Conservation (phyloP, 2,888 invertebrate species). For the Tiphia femorata region DNA sequence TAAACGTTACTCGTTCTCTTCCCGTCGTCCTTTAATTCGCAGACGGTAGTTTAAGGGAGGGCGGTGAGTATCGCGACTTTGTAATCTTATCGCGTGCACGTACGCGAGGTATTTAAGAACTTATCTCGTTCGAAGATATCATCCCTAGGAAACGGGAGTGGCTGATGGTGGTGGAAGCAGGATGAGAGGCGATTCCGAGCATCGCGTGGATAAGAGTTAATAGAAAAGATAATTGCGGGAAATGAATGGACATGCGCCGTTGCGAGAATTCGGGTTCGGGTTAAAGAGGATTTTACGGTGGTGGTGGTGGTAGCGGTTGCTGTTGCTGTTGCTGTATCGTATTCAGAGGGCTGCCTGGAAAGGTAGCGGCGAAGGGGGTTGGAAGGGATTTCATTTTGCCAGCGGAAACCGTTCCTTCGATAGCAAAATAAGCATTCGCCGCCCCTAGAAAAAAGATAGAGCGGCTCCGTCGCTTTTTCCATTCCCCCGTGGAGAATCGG, state of each 20-base stretch:
- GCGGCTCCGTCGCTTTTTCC: not conserved
- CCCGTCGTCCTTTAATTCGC: too few relatives aligned
- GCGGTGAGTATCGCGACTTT: not conserved
- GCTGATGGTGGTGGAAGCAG: too few relatives aligned
- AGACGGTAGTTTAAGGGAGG: too few relatives aligned
- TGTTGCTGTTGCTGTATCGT: too few relatives aligned
- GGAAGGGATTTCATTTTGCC: not conserved
- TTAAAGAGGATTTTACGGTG: too few relatives aligned
- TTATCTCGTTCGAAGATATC: not conserved
- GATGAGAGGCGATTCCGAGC: not conserved
- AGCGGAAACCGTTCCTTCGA: not conserved
- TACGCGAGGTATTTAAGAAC: slow-evolving; percentile 4
- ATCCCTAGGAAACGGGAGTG: not conserved
- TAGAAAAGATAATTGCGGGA: slow-evolving; percentile 3
- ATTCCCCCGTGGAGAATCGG: slow-evolving; percentile 6
- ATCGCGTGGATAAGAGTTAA: slow-evolving; percentile 6
- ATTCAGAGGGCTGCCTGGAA: too few relatives aligned
- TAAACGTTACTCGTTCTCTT: too few relatives aligned
- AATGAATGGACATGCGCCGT: too few relatives aligned
- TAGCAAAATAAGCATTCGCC: not conserved
- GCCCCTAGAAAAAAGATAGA: not conserved
- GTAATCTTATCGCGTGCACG: slow-evolving; percentile 2
- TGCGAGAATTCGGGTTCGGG: too few relatives aligned
- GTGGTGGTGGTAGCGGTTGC: too few relatives aligned
- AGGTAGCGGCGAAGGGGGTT: too few relatives aligned